Conservation (phyloP, 2,113 vertebrate genomes). For the Gadus chalcogrammus region DNA sequence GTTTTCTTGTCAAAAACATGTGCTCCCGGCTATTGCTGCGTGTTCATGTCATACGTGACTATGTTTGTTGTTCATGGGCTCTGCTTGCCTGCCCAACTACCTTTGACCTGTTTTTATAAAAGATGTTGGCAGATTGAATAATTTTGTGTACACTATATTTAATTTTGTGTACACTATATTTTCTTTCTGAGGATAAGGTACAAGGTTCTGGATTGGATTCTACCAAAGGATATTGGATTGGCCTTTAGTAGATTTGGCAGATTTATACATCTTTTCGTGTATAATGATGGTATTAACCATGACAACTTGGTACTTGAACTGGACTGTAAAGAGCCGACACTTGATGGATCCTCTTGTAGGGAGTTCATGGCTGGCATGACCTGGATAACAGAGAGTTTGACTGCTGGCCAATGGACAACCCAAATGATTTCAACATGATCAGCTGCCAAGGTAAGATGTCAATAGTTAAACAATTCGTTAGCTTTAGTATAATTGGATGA, state of each 20-base stretch:
- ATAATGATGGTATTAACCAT: too few relatives aligned
- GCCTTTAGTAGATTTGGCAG: too few relatives aligned
- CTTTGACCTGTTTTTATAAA: neutral
- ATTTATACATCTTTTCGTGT: too few relatives aligned
- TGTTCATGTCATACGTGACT: constrained; percentile 18
- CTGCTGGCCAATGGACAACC: constrained; percentile 70
- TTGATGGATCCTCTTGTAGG: constrained; percentile 29
- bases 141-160: neutral
- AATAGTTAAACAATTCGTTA: too few relatives aligned
- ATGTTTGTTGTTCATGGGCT: constrained; percentile 1
- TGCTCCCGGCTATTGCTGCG: constrained; percentile 15
- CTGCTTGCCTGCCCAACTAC: neutral
- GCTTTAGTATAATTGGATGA: too few relatives aligned
- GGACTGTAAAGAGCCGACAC: too few relatives aligned
- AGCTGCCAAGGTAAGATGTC: constrained; percentile 60
- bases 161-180: neutral
- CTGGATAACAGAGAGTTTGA: constrained; percentile 74
- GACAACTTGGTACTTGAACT: too few relatives aligned
- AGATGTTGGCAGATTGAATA: neutral
- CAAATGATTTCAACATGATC: constrained; percentile 72
- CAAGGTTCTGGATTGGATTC: too few relatives aligned
- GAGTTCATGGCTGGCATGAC: constrained; percentile 69
- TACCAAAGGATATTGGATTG: too few relatives aligned
- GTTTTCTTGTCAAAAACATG: constrained; percentile 67
- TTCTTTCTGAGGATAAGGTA: neutral